These are phyloP conservation scores for Ostrea edulis DNA, from an alignment of 1,140 invertebrate genomes.

Conservation along the genomic window DNA sequence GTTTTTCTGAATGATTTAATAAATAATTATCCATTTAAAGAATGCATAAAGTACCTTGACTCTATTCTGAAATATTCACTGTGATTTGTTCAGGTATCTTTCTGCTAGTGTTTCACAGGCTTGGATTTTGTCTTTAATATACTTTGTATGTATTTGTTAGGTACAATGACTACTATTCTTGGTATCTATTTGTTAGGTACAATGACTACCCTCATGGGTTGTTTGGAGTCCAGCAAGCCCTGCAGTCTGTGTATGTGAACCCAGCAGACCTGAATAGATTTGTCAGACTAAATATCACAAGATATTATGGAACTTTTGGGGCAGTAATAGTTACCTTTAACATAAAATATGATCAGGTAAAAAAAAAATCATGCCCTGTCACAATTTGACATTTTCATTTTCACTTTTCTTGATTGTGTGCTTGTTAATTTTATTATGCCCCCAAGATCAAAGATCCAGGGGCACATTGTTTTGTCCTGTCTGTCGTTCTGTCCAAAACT, in stretches of 20 bases:
- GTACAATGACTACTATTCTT: constrained; percentile 70
- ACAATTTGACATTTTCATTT: too few relatives aligned
- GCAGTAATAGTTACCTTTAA: constrained; percentile 68
- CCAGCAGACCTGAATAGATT: constrained; percentile 63
- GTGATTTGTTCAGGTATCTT: not conserved
- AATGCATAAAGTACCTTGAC: not conserved
- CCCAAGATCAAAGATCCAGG: too few relatives aligned
- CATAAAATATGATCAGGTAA: constrained; percentile 73
- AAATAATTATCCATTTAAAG: not conserved
- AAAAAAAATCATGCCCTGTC: not conserved
- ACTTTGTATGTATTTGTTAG: constrained; percentile 52
- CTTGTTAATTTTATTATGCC: too few relatives aligned
- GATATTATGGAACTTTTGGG: constrained; percentile 72
- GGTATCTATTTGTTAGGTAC: constrained; percentile 63
- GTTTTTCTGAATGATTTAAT: not conserved
- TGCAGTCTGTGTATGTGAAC: constrained; percentile 70
- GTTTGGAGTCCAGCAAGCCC: constrained; percentile 67
- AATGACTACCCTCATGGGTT: constrained; percentile 77
- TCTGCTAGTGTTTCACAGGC: not conserved
- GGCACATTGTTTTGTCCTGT: too few relatives aligned
- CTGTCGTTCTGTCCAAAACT: too few relatives aligned
- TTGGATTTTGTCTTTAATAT: not conserved
- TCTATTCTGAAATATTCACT: not conserved
- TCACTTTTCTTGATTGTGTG: too few relatives aligned
- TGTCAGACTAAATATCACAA: constrained; percentile 72